Evolutionary conservation across 1,140 invertebrate genomes (phyloP).

Genomic region (Nasonia longicornis): DNA sequence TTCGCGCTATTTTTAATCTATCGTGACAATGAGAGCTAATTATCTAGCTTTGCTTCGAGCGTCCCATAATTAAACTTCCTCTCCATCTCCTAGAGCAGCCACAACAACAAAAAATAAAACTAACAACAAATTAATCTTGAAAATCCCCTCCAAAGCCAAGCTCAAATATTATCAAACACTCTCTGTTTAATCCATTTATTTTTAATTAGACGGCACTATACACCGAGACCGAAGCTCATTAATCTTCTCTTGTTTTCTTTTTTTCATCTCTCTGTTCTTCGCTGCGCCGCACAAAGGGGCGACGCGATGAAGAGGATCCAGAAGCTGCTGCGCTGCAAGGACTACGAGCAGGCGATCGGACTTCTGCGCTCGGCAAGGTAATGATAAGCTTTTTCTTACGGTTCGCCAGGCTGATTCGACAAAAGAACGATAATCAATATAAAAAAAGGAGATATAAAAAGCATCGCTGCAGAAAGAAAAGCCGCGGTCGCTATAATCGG

Average conservation of each 20-base stretch:
- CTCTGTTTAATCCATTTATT: background rate
- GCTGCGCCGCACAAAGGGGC: slow-evolving; percentile 68
- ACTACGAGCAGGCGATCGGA: slow-evolving; percentile 82
- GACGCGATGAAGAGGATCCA: slow-evolving; percentile 91
- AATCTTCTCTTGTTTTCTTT: slow-evolving; percentile 21
- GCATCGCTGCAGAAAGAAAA: background rate
- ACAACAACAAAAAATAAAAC: background rate
- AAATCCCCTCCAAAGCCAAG: background rate
- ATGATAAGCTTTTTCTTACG: slow-evolving; percentile 55
- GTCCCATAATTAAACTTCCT: background rate
- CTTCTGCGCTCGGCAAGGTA: slow-evolving; percentile 88
- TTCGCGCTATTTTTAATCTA: background rate
- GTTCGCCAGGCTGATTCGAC: background rate
- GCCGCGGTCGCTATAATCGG: background rate
- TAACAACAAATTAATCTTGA: background rate
- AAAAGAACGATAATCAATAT: slow-evolving; percentile 24
- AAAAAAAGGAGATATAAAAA: background rate
- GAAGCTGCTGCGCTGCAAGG: slow-evolving; percentile 76
- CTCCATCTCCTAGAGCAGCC: background rate
- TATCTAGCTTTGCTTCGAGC: background rate
- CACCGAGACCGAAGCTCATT: background rate
- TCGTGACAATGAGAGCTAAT: background rate
- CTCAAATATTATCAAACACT: background rate
- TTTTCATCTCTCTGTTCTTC: slow-evolving; percentile 7
- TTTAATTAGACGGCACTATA: background rate